phyloP scores from a whole-genome alignment of 2,797 vertebrate genomes.

The Poeciliopsis paucimaculata region DNA sequence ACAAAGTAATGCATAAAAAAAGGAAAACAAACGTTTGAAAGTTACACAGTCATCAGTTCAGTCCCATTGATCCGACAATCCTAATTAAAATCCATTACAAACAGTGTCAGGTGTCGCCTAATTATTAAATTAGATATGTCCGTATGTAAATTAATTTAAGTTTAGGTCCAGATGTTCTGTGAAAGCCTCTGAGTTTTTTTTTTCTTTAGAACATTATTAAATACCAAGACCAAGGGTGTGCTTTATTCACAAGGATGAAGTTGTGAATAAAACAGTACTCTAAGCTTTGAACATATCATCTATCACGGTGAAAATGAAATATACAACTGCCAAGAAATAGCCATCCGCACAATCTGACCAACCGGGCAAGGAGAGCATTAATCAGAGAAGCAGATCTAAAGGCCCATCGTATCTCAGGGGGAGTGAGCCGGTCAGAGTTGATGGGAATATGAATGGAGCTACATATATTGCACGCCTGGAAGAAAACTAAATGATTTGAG shows the following conservation, averaged over 20 bases:
- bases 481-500: background rate
- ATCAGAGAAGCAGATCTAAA: too few relatives aligned
- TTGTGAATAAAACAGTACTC: background rate
- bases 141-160: background rate
- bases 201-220: background rate
- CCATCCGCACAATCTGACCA: background rate
- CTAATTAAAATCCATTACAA: background rate
- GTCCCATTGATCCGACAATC: background rate
- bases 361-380: too few relatives aligned
- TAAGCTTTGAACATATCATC: background rate
- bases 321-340: background rate
- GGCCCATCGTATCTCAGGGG: too few relatives aligned
- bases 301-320: background rate
- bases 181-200: background rate
- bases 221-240: background rate
- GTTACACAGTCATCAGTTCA: background rate
- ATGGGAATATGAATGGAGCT: too few relatives aligned
- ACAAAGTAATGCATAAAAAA: background rate
- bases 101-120: background rate
- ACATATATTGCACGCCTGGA: too few relatives aligned
- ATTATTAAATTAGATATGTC: background rate
- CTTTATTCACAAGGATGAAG: background rate
- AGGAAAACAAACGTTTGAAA: background rate
- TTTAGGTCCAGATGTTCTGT: background rate
- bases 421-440: too few relatives aligned